Evolutionary conservation across 2,888 invertebrate genomes (phyloP).

Genomic region (Caenorhabditis sp.): DNA sequence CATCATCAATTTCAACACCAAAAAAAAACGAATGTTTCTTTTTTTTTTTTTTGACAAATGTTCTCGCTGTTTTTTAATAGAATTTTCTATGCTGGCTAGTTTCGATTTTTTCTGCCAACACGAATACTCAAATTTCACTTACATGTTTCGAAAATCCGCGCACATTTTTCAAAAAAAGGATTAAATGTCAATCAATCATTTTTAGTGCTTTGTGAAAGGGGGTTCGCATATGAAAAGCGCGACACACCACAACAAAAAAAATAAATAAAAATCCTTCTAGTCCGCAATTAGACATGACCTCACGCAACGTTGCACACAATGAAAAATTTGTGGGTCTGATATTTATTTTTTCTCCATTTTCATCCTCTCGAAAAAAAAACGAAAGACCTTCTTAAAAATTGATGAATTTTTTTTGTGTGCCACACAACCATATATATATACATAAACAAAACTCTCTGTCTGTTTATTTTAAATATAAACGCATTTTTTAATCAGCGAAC

Average conservation of each 20-base stretch:
- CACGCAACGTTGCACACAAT: not conserved
- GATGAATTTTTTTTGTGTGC: not conserved
- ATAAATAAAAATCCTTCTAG: too few relatives aligned
- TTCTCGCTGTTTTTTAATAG: too few relatives aligned
- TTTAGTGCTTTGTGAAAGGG: not conserved
- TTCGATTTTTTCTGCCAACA: too few relatives aligned
- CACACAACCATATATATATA: not conserved
- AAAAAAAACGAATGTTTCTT: not conserved
- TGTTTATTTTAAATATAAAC: not conserved
- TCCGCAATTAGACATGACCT: too few relatives aligned
- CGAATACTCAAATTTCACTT: not conserved
- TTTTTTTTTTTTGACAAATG: not conserved
- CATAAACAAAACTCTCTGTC: not conserved
- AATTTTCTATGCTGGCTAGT: too few relatives aligned
- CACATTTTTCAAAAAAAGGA: not conserved
- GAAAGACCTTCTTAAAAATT: not conserved
- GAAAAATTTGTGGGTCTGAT: not conserved
- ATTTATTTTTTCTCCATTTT: too few relatives aligned
- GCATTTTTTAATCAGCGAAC: not conserved
- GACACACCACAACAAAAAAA: too few relatives aligned
- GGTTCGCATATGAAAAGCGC: too few relatives aligned
- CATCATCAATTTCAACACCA: too few relatives aligned
- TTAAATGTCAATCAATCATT: constrained; percentile 1
- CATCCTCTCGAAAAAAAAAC: not conserved
- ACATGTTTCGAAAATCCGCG: not conserved